Conservation (phyloP, 2,797 vertebrate genomes). For the Melanotaenia maccullochi region DNA sequence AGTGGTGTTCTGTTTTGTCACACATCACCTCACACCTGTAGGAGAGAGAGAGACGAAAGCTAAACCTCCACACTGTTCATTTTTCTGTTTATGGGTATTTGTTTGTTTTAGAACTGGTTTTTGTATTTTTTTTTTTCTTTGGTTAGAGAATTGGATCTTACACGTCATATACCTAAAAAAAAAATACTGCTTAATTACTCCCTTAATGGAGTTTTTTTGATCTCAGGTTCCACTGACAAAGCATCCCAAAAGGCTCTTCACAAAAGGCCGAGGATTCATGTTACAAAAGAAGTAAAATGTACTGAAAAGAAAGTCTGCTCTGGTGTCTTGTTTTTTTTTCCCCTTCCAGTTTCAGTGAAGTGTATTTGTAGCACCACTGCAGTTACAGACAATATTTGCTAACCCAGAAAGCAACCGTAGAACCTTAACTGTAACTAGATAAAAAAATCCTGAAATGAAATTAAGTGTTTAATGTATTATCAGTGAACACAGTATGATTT, state of each 20-base stretch:
- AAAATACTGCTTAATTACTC: conserved; percentile 75
- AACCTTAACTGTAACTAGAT: not conserved
- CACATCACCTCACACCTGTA: conserved; percentile 70
- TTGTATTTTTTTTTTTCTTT: conserved; percentile 64
- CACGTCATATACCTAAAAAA: conserved; percentile 74
- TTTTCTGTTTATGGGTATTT: conserved; percentile 67
- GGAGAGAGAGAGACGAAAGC: conserved; percentile 67
- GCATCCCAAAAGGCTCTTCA: conserved; percentile 82
- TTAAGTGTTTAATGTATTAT: no score
- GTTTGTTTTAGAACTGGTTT: conserved; percentile 71
- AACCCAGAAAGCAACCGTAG: not conserved
- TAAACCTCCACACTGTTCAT: conserved; percentile 78
- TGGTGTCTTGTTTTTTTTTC: conserved; percentile 61
- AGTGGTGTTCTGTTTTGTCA: conserved; percentile 63
- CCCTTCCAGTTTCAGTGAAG: not conserved
- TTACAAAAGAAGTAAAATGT: conserved; percentile 84
- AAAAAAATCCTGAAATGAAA: not conserved
- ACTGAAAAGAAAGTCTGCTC: conserved; percentile 73
- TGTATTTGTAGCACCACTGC: not conserved
- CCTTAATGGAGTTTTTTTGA: conserved; percentile 81
- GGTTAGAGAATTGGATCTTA: conserved; percentile 72
- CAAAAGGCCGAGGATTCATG: conserved; percentile 81
- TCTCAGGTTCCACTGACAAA: conserved; percentile 88
- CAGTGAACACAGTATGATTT: not conserved
- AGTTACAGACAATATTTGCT: not conserved